These are phyloP conservation scores for Vidua chalybeata DNA, from an alignment of 2,113 vertebrate species.

Conservation along the genomic window DNA sequence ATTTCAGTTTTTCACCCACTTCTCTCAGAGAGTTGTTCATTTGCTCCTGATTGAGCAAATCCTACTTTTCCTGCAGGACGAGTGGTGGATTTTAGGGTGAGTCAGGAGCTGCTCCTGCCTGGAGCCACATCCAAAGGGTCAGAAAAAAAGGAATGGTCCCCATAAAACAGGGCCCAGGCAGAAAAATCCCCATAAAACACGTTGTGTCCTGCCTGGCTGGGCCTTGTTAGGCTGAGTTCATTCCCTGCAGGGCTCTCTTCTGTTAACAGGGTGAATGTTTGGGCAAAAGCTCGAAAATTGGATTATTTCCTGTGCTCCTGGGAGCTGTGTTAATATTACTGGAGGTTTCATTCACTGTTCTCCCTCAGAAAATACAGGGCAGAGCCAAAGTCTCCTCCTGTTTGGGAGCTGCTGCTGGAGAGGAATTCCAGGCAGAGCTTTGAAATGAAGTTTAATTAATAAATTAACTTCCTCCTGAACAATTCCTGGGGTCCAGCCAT, in stretches of 20 bases:
- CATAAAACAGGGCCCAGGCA: neutral
- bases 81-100: neutral
- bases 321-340: accelerated
- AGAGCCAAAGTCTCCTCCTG: neutral
- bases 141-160: neutral
- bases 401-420: neutral
- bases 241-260: neutral
- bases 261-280: accelerated
- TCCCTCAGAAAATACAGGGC: neutral
- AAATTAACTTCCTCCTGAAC: neutral
- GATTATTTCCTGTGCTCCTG: neutral
- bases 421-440: neutral
- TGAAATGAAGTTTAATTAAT: neutral
- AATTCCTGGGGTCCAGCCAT: neutral
- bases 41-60: neutral
- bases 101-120: neutral
- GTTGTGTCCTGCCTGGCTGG: neutral
- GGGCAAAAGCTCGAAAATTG: neutral
- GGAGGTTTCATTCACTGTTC: neutral
- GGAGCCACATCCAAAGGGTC: neutral
- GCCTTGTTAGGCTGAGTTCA: neutral
- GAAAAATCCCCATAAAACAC: neutral
- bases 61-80: neutral
- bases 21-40: neutral
- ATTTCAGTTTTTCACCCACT: neutral